Evolutionary conservation across 2,113 vertebrate genomes (phyloP).

Genomic region (Gambusia affinis): DNA sequence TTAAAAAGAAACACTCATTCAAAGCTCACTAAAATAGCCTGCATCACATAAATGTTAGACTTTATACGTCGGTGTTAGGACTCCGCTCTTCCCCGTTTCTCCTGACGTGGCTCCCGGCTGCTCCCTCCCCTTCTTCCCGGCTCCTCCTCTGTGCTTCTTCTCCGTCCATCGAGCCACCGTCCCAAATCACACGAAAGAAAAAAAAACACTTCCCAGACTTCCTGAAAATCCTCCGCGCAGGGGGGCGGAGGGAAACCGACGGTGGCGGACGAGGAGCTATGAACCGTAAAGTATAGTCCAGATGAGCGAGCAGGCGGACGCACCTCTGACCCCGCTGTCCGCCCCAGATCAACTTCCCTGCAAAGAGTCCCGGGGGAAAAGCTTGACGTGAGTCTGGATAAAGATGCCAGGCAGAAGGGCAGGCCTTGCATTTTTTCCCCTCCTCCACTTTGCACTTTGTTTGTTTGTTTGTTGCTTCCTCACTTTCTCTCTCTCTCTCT

Average conservation of each 20-base stretch:
- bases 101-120: conserved; percentile 26
- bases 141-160: conserved; percentile 61
- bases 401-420: conserved; percentile 25
- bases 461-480: too few relatives aligned
- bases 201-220: conserved; percentile 44
- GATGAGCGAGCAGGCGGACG: conserved; percentile 70
- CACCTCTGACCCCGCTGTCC: conserved; percentile 53
- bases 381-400: conserved; percentile 65
- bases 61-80: not conserved
- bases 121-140: conserved; percentile 59
- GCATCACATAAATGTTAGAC: too few relatives aligned
- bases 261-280: conserved; percentile 18
- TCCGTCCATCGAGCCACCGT: conserved; percentile 31
- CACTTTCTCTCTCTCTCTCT: too few relatives aligned
- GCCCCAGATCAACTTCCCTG: conserved; percentile 48
- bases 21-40: too few relatives aligned
- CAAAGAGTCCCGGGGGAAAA: conserved; percentile 63
- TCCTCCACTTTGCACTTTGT: too few relatives aligned
- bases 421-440: not conserved
- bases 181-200: conserved; percentile 11
- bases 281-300: conserved; percentile 51
- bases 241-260: not conserved
- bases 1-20: not conserved
- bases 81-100: conserved; percentile 20
- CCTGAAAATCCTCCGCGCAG: conserved; percentile 9